Conservation (phyloP, 1,140 invertebrate species). For the Eciton burchellii region DNA sequence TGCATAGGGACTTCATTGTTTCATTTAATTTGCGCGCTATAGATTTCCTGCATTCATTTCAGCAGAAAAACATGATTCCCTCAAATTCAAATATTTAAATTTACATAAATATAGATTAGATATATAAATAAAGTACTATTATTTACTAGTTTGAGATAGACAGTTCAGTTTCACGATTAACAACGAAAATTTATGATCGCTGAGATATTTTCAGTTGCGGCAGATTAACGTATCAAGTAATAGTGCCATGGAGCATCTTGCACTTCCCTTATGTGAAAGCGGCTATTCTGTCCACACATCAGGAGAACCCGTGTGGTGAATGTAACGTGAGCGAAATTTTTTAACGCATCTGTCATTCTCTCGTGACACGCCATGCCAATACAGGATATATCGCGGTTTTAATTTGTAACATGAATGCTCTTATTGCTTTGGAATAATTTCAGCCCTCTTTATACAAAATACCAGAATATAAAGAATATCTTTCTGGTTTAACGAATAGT, state of each 20-base stretch:
- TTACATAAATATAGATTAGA: too few species aligned
- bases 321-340: constrained; percentile 68
- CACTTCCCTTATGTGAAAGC: constrained; percentile 84
- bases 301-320: constrained; percentile 81
- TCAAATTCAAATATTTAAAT: too few species aligned
- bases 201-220: constrained; percentile 78
- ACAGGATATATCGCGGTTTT: not conserved
- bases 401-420: not conserved
- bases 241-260: constrained; percentile 82
- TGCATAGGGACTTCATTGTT: too few species aligned
- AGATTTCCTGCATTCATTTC: too few species aligned
- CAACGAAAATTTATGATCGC: not conserved
- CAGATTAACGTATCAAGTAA: constrained; percentile 80
- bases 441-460: not conserved
- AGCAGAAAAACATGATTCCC: too few species aligned
- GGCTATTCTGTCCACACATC: constrained; percentile 81
- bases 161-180: not conserved
- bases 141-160: not conserved
- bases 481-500: not conserved
- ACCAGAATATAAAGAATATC: constrained; percentile 3
- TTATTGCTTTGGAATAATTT: constrained; percentile 12
- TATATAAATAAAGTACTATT: not conserved
- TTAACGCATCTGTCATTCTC: not conserved
- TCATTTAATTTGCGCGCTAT: too few species aligned
- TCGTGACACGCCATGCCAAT: not conserved